Evolutionary conservation across 2,888 invertebrate species (phyloP).

Genomic region (Gastrophysa polygoni): DNA sequence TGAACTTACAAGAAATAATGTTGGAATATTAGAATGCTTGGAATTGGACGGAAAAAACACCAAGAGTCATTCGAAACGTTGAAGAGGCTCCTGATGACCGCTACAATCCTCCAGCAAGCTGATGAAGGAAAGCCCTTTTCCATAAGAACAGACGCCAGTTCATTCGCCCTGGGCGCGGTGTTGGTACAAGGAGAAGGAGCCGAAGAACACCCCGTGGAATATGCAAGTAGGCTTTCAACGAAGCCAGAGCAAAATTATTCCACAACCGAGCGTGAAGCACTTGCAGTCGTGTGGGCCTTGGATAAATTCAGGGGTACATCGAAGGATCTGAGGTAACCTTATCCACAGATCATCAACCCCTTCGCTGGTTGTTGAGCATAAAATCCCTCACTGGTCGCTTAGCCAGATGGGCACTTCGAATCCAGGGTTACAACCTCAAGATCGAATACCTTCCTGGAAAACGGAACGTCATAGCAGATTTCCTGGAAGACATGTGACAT

Average conservation of each 20-base stretch:
- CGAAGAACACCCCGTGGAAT: constrained; percentile 17
- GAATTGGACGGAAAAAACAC: constrained; percentile 20
- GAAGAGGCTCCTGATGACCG: constrained; percentile 29
- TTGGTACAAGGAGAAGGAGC: constrained; percentile 34
- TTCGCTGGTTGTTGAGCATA: constrained; percentile 53
- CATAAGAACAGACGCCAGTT: constrained; percentile 41
- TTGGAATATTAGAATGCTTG: no score
- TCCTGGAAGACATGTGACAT: constrained; percentile 3
- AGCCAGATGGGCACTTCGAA: constrained; percentile 21
- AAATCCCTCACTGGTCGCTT: constrained; percentile 22
- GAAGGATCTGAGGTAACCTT: constrained; percentile 50
- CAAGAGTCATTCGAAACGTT: constrained; percentile 27
- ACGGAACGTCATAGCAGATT: constrained; percentile 18
- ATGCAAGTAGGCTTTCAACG: no score
- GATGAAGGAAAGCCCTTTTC: no score
- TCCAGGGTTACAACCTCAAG: constrained; percentile 18
- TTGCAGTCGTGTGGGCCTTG: no score
- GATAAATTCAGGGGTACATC: constrained; percentile 55
- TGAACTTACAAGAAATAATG: constrained; percentile 22
- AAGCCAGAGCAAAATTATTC: constrained; percentile 37
- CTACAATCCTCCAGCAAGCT: constrained; percentile 37
- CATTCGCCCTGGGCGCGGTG: constrained; percentile 35
- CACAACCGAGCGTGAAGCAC: constrained; percentile 37
- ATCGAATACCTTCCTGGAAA: constrained; percentile 19
- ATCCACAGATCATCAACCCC: constrained; percentile 56